Evolutionary conservation across 2,888 invertebrate species (phyloP).

Genomic region (Diaphora mendica): DNA sequence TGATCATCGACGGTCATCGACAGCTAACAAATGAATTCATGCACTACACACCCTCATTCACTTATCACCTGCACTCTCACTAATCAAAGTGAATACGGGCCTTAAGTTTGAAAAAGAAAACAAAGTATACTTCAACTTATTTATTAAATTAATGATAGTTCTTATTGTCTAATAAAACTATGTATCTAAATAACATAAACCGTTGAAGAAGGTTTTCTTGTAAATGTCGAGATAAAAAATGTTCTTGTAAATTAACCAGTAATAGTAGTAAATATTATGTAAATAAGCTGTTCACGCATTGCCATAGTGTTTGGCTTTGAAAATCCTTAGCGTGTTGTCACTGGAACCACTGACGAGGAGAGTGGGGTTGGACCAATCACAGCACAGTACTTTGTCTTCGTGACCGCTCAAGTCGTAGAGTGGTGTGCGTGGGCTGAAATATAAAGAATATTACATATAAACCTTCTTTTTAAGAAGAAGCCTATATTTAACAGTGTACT

Average conservation of each 20-base stretch:
- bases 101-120: constrained; percentile 4
- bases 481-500: too few relatives aligned
- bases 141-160: constrained; percentile 38
- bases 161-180: constrained; percentile 33
- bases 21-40: too few relatives aligned
- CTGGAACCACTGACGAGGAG: constrained; percentile 96
- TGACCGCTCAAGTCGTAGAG: constrained; percentile 97
- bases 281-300: constrained; percentile 51
- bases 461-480: too few relatives aligned
- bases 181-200: constrained; percentile 37
- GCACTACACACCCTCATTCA: too few relatives aligned
- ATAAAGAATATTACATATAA: neutral
- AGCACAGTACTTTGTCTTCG: constrained; percentile 96
- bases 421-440: constrained; percentile 93
- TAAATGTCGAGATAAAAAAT: constrained; percentile 18
- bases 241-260: neutral
- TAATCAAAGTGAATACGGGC: too few relatives aligned
- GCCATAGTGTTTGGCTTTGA: constrained; percentile 87
- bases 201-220: constrained; percentile 32
- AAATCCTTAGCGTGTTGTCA: constrained; percentile 97
- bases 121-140: constrained; percentile 33
- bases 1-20: too few relatives aligned
- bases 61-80: too few relatives aligned
- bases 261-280: neutral
- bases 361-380: constrained; percentile 96